Evolutionary conservation across 2,113 vertebrate species (phyloP).

Genomic region (Pleuronectes platessa): DNA sequence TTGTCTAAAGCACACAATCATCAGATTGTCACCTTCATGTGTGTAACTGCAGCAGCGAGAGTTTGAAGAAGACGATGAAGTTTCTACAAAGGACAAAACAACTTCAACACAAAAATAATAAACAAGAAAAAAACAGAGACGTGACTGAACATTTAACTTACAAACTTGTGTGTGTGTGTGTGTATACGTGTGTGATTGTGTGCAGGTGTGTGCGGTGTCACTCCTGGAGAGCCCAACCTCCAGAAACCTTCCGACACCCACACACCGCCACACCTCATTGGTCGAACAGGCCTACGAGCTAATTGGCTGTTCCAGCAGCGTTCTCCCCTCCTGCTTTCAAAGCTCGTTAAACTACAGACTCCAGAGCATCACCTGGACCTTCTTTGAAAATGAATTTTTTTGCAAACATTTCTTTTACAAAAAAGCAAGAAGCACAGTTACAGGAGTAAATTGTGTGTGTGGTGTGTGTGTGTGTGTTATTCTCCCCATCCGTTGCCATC

Average conservation of each 20-base stretch:
- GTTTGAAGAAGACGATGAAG: not conserved
- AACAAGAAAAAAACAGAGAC: constrained; percentile 10
- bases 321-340: constrained; percentile 3
- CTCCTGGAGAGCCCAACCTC: constrained; percentile 83
- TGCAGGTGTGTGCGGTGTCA: constrained; percentile 25
- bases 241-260: constrained; percentile 61
- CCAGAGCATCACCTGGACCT: not conserved
- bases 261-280: constrained; percentile 39
- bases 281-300: constrained; percentile 32
- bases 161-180: not conserved
- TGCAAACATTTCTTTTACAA: not conserved
- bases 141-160: constrained; percentile 11
- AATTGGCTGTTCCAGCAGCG: constrained; percentile 10
- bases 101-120: not conserved
- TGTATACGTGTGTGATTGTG: constrained; percentile 10
- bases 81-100: not conserved
- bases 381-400: constrained; percentile 18
- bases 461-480: not conserved
- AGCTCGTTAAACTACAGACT: constrained; percentile 22
- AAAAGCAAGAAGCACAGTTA: constrained; percentile 34
- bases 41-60: not conserved
- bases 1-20: constrained; percentile 8
- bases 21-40: constrained; percentile 10
- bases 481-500: not conserved
- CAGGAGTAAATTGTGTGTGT: not conserved